phyloP scores from a whole-genome alignment of 1,140 invertebrate species.

The Theocolax elegans region DNA sequence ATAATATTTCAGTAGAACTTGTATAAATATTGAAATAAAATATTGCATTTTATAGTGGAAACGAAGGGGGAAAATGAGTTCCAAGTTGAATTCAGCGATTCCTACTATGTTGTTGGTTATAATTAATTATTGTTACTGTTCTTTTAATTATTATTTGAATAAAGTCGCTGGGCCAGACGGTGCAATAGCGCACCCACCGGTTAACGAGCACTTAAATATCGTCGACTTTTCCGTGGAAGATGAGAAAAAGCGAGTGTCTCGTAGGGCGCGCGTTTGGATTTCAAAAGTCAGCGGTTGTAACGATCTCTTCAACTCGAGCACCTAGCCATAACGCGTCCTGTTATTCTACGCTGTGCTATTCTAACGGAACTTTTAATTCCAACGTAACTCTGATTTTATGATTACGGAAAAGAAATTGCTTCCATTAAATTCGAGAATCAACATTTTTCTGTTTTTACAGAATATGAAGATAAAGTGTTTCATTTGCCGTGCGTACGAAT shows the following conservation, averaged over 20 bases:
- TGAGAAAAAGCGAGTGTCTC: neutral
- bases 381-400: slow-evolving; percentile 21
- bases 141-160: too few relatives aligned
- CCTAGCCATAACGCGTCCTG: slow-evolving; percentile 39
- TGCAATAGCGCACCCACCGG: too few relatives aligned
- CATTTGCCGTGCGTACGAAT: too few relatives aligned
- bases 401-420: slow-evolving; percentile 23
- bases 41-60: too few relatives aligned
- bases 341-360: slow-evolving; percentile 18
- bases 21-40: too few relatives aligned
- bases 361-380: slow-evolving; percentile 40
- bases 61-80: too few relatives aligned
- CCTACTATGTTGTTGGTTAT: too few relatives aligned
- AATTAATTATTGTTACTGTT: too few relatives aligned
- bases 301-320: slow-evolving; percentile 30
- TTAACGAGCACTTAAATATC: slow-evolving; percentile 6
- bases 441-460: neutral
- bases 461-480: too few relatives aligned
- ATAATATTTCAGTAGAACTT: too few relatives aligned
- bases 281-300: slow-evolving; percentile 18
- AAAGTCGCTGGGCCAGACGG: too few relatives aligned
- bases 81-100: too few relatives aligned
- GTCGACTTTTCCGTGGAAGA: neutral
- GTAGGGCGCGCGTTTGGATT: slow-evolving; percentile 11
- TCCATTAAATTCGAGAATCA: neutral